Evolutionary conservation across 2,888 invertebrate species (phyloP), one percentile per base, ranked within the genome.

Genomic region (Synanthedon tipuliformis): DNA sequence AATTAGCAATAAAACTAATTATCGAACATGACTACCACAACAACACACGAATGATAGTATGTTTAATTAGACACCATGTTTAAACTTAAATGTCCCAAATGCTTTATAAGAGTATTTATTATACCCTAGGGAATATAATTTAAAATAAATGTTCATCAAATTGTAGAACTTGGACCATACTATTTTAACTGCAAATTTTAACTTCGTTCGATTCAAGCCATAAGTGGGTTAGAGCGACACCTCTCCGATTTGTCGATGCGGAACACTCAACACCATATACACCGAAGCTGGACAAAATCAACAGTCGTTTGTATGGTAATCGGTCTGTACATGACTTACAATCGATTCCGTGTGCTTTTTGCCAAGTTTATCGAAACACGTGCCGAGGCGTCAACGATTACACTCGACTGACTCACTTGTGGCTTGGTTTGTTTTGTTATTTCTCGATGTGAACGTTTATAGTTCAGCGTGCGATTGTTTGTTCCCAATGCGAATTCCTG

Each of bases 291-390:
- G 49, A 52, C 52, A 51, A 23, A 41, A 54, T 54, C 56, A 52
- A 48, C 50, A 50, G 54, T 53, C 57, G 60, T 63, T 69, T 68
- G 65, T 69, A 63, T 64, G 65, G 61, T 62, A 65, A 64, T 51
- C 52, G 49, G 16, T 49, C 3, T 45, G 23, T 16, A 16, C 34
- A 48, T 53, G 51, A 51, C 48, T 48, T 48, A 53, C 48, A 23
- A 11, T 15, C 51, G 51, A 40, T 51, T 40, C 15, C 51, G 13
- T 51, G 51, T 15, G 41, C 10, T 51, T 41, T 51, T 61, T 57
- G 52, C 69, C 62, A 58, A 63, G 58, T 69, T 61, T 51, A 59
- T 60, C 55, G 48, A 62, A 34, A 60, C 64, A 61, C 61, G 62
- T 61, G 61, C 58, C 52, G 40, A 45, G 45, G 45, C 11, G 45